Evolutionary conservation across 1,140 invertebrate species (phyloP).

Genomic region (Tribolium castaneum): DNA sequence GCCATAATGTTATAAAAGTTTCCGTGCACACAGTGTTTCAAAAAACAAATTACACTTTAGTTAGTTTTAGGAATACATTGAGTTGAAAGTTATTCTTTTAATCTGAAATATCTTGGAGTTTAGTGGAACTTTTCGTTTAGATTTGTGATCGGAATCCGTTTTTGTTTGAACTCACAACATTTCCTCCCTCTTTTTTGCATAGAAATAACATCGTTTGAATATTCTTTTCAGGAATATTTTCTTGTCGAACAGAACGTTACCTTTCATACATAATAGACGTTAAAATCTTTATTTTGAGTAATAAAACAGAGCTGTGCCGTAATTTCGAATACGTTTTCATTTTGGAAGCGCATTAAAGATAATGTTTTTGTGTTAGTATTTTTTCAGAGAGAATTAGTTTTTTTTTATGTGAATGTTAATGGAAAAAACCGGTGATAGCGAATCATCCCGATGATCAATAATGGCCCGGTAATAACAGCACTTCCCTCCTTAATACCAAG

Average conservation of each 20-base stretch:
- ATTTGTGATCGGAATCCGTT: background rate
- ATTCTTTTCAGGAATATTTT: background rate
- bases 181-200: background rate
- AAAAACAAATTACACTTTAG: background rate
- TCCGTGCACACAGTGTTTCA: background rate
- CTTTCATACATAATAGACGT: background rate
- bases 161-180: background rate
- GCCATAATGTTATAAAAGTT: background rate
- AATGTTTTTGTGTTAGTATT: slow-evolving; percentile 14
- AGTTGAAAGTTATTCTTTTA: background rate
- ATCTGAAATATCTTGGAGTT: background rate
- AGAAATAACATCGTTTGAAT: background rate
- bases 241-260: background rate
- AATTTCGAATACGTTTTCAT: slow-evolving; percentile 6
- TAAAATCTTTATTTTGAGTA: background rate
- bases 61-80: background rate
- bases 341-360: background rate
- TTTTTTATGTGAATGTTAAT: slow-evolving; percentile 18
- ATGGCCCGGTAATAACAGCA: slow-evolving; percentile 9
- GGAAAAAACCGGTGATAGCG: slow-evolving; percentile 9
- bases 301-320: background rate
- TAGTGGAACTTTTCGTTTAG: background rate
- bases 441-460: slow-evolving; percentile 19
- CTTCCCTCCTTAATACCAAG: background rate
- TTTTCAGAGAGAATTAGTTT: background rate